Percentiles rank a stretch among this genome's conserved stretches.
These are phyloP conservation scores for Eledona agricola DNA, from an alignment of 2,888 invertebrate genomes.

Conservation along the genomic window DNA sequence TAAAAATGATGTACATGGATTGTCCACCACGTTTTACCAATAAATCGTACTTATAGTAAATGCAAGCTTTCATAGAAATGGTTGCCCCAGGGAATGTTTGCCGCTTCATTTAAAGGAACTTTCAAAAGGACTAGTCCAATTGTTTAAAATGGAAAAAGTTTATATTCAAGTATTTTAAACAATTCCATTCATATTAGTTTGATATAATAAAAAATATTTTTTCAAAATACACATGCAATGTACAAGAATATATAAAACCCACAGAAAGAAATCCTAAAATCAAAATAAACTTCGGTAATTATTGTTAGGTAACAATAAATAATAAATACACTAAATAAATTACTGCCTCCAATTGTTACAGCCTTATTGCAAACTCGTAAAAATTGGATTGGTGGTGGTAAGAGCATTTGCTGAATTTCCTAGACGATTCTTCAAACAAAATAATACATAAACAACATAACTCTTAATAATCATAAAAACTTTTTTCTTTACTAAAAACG, in stretches of 20 bases:
- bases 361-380: no score
- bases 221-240: slow-evolving; percentile 24
- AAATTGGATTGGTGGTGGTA: no score
- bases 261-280: slow-evolving; percentile 2
- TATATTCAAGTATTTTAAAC: slow-evolving; percentile 19
- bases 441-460: slow-evolving; percentile 36
- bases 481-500: slow-evolving; percentile 30
- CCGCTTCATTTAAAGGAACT: slow-evolving; percentile 27
- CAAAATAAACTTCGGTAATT: slow-evolving; percentile 4
- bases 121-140: slow-evolving; percentile 25
- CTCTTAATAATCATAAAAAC: slow-evolving; percentile 38
- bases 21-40: no score
- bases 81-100: slow-evolving; percentile 41
- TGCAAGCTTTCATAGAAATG: slow-evolving; percentile 46
- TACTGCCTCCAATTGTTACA: slow-evolving; percentile 3
- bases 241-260: slow-evolving; percentile 16
- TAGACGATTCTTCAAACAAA: slow-evolving; percentile 32
- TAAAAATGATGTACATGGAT: not conserved
- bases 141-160: slow-evolving; percentile 22
- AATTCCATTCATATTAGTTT: slow-evolving; percentile 26
- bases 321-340: slow-evolving; percentile 2
- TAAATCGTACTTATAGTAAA: no score
- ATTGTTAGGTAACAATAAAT: not conserved
- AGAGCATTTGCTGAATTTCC: slow-evolving; percentile 6
- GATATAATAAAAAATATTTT: slow-evolving; percentile 21